These are phyloP conservation scores for Phaetusa simplex DNA, from an alignment of 2,113 vertebrate species.

Conservation along the genomic window DNA sequence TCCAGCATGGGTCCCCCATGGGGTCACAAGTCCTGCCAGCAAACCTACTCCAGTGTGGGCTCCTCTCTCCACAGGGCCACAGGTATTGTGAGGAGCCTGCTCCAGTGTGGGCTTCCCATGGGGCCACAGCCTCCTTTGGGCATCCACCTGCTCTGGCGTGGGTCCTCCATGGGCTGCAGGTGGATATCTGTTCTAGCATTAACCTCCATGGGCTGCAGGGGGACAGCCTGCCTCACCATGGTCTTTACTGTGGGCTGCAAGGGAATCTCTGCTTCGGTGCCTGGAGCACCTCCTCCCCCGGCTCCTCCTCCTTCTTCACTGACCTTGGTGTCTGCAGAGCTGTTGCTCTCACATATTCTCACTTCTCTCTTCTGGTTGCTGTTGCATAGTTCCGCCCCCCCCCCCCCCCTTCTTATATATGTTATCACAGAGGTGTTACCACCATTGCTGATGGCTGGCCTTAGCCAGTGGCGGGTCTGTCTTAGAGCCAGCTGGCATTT, in stretches of 20 bases:
- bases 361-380: background rate
- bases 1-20: background rate
- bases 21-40: background rate
- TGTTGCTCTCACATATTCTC: background rate
- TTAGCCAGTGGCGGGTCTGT: background rate
- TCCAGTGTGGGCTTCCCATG: background rate
- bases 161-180: background rate
- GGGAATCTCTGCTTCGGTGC: background rate
- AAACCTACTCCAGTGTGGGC: background rate
- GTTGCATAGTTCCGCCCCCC: background rate
- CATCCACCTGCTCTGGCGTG: background rate
- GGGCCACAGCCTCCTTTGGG: background rate
- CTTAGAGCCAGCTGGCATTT: background rate
- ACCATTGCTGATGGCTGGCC: background rate
- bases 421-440: background rate
- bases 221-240: background rate
- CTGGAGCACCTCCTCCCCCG: background rate
- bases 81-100: background rate
- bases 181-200: background rate
- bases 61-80: background rate
- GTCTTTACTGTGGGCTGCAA: background rate
- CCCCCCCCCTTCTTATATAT: background rate
- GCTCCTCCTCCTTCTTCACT: background rate
- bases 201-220: background rate
- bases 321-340: background rate